phyloP scores from a whole-genome alignment of 37 sponge, comb jelly and placozoan species.

The Bolinopsis microptera region DNA sequence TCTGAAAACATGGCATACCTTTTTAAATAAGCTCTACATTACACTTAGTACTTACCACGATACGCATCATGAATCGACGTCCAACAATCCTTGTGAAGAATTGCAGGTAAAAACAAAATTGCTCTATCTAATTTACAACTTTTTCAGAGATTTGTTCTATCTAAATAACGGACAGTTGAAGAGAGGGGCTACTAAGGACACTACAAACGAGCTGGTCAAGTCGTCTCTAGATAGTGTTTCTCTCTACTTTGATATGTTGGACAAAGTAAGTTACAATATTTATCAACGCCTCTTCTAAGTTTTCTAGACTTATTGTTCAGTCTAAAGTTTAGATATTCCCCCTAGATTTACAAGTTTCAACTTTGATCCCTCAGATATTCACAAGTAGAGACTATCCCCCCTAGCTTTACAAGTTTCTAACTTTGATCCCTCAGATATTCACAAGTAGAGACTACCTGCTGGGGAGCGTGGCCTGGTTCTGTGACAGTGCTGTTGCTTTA shows the following conservation, averaged over 20 bases:
- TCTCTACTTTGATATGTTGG: conserved; percentile 56
- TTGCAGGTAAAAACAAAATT: no score
- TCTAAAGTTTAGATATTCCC: no score
- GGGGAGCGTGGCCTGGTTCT: conserved; percentile 50
- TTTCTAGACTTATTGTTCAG: no score
- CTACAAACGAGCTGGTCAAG: not conserved
- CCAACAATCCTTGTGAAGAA: no score
- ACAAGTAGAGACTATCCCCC: not conserved
- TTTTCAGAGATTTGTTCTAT: conserved; percentile 18
- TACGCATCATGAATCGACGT: no score
- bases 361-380: conserved; percentile 57
- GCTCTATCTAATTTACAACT: not conserved
- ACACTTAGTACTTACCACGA: no score
- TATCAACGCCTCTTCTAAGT: no score
- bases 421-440: conserved; percentile 57
- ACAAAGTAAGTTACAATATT: conserved; percentile 26
- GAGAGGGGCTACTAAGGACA: not conserved
- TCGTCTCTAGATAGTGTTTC: conserved; percentile 47
- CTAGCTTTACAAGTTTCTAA: no score
- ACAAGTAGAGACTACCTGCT: conserved; percentile 6
- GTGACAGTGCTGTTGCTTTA: conserved; percentile 59
- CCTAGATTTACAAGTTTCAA: no score
- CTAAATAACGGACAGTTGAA: not conserved
- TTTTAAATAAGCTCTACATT: no score
- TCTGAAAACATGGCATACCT: no score